Evolutionary conservation across 2,888 invertebrate genomes (phyloP), one percentile per base, ranked within the genome.

Genomic region (Leptarthrus brevirostris): DNA sequence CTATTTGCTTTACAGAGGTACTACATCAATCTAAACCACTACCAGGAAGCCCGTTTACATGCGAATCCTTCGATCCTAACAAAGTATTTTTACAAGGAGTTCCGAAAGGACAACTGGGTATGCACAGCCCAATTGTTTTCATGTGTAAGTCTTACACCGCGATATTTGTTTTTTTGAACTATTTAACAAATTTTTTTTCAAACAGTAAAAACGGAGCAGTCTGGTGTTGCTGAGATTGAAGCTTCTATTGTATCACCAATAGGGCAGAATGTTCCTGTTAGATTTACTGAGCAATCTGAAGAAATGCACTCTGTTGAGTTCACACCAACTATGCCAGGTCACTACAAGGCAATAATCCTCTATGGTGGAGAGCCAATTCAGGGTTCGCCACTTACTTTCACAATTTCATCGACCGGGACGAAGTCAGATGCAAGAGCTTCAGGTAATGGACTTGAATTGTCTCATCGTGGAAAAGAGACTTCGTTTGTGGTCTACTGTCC

Each of bases 21-120:
- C 86, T 95, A 36, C 94, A 95, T 83, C 91, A 94, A 77, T 93
- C 95, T 0, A 94, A 96, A 80, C 93, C 95, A 8, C 91, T 98
- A 40, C 89, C 91, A 8, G 97, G 97, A 66, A 97, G 96, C 79
- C 98, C 98, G 0, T 98, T 94, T 85, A 92, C 91, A 72, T 97
- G 98, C 81, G 94, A 96, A 82, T 93, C 96, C 0, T 97, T 92
- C 82, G 97, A 98, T 84, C 90, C 95, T 0, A 91, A 91, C 80
- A 91, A 92, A 85, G 93, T 97, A 0, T 89, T 90, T 74, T 86
- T 96, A 49, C 90, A 93, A 71, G 92, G 93, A 75, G 86, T 93
- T 73, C 92, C 91, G 53, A 92, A 90, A 78, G 91, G 90, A 64
- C 92, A 90, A 75, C 89, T 95, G 75, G 91, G 93, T 30, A 90